Evolutionary conservation across 2,113 vertebrate species (phyloP).

Genomic region (Syrrhaptes paradoxus): DNA sequence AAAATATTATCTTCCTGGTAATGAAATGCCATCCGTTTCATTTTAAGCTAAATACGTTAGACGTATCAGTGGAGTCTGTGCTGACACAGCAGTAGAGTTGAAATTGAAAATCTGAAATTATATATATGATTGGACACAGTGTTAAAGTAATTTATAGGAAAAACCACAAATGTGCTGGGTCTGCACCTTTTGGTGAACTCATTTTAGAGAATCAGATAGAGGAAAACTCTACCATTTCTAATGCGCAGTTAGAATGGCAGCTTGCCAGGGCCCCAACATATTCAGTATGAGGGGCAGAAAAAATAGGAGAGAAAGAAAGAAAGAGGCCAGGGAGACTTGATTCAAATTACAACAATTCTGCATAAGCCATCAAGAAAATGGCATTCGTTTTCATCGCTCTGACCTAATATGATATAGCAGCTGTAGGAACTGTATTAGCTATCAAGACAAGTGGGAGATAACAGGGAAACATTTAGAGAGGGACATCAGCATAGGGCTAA

Average conservation of each 20-base stretch:
- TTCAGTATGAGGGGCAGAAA: constrained; percentile 69
- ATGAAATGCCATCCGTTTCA: constrained; percentile 89
- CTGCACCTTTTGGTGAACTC: constrained; percentile 86
- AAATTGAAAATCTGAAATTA: constrained; percentile 94
- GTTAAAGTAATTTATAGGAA: constrained; percentile 90
- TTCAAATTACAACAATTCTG: constrained; percentile 84
- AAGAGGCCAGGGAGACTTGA: constrained; percentile 67
- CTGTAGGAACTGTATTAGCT: constrained; percentile 73
- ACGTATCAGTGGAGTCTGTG: constrained; percentile 87
- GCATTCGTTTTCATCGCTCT: constrained; percentile 77
- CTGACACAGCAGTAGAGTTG: constrained; percentile 88
- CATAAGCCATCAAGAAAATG: constrained; percentile 81
- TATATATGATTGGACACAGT: constrained; percentile 91
- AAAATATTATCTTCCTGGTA: constrained; percentile 90
- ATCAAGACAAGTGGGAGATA: constrained; percentile 78
- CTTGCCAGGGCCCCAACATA: constrained; percentile 76
- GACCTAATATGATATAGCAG: constrained; percentile 78
- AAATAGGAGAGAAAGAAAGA: constrained; percentile 43
- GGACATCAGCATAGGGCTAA: constrained; percentile 51
- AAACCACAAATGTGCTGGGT: constrained; percentile 88
- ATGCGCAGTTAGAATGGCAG: constrained; percentile 85
- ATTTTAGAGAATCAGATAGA: constrained; percentile 90
- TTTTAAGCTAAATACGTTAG: constrained; percentile 90
- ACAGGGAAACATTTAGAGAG: constrained; percentile 53
- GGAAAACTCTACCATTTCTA: constrained; percentile 85